A percentile compares a stretch with the other conserved stretches of the same genome.
Conservation (phyloP, 2,797 vertebrate species). For the Xenops minutus region DNA sequence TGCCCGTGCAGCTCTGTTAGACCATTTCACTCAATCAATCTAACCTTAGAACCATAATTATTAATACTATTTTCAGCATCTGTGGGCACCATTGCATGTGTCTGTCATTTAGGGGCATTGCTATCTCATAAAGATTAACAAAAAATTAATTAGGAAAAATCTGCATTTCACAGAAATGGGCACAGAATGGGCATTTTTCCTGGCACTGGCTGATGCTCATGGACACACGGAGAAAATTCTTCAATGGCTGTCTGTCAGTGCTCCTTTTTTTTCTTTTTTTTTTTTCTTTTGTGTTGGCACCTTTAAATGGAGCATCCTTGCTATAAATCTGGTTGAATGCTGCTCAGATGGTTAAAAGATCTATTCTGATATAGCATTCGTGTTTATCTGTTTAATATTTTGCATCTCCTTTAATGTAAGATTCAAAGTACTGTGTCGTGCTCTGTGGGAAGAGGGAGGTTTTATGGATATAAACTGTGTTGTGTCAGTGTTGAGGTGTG, state of each 20-base stretch:
- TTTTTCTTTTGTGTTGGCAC: not conserved
- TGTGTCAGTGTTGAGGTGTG: not conserved
- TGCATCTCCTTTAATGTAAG: not conserved
- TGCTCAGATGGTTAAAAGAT: not conserved
- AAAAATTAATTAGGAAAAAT: not conserved
- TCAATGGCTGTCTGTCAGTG: not conserved
- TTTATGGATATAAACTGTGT: not conserved
- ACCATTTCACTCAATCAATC: not conserved
- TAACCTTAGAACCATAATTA: not conserved
- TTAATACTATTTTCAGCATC: not conserved
- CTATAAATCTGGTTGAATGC: not conserved
- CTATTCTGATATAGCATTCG: not conserved
- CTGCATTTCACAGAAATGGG: not conserved
- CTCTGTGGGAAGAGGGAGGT: slow-evolving; percentile 6
- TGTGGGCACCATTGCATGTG: not conserved
- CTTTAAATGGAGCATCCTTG: not conserved
- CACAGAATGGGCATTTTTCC: not conserved
- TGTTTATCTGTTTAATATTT: not conserved
- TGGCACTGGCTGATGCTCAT: not conserved
- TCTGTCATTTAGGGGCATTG: not conserved
- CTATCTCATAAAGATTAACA: not conserved
- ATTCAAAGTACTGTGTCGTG: not conserved
- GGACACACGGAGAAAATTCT: not conserved
- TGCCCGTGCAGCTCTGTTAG: not conserved
- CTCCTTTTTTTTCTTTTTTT: not conserved